These are phyloP conservation scores for Eunapius fragilis DNA, from an alignment of 37 sponge, comb jelly and placozoan genomes.

Conservation along the genomic window DNA sequence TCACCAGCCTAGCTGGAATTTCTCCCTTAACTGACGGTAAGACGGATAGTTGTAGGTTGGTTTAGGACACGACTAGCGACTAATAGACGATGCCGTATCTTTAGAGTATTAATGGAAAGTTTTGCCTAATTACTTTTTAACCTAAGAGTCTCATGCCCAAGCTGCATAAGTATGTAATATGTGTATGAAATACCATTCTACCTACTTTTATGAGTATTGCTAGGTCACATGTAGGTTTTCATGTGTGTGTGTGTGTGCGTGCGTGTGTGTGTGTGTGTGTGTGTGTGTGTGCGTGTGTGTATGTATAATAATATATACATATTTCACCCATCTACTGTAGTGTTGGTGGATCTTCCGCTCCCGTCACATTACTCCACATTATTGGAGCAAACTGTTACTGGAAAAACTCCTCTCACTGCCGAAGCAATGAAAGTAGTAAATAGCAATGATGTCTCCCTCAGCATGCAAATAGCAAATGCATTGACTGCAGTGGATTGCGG, in stretches of 20 bases:
- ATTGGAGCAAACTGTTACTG: conserved; percentile 44
- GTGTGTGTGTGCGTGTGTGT: too few species aligned
- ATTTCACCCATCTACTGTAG: conserved; percentile 18
- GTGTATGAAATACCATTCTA: too few species aligned
- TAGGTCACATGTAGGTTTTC: too few species aligned
- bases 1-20: conserved; percentile 57
- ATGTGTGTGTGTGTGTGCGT: too few species aligned
- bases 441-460: conserved; percentile 18
- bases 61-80: neutral
- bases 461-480: conserved; percentile 36
- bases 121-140: neutral
- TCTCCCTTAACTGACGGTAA: conserved; percentile 58
- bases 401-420: conserved; percentile 6
- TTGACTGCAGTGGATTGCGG: conserved; percentile 47
- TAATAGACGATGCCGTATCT: neutral
- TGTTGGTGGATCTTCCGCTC: conserved; percentile 71
- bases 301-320: too few species aligned
- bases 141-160: too few species aligned
- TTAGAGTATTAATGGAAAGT: neutral
- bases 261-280: too few species aligned
- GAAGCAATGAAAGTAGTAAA: conserved; percentile 50
- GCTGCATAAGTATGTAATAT: too few species aligned
- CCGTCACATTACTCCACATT: conserved; percentile 54
- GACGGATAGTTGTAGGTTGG: neutral
- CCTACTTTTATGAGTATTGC: too few species aligned